A percentile compares a stretch with the other conserved stretches of the same genome.
Evolutionary conservation across 2,888 invertebrate species (phyloP).

Genomic region (Philereme vetulata): DNA sequence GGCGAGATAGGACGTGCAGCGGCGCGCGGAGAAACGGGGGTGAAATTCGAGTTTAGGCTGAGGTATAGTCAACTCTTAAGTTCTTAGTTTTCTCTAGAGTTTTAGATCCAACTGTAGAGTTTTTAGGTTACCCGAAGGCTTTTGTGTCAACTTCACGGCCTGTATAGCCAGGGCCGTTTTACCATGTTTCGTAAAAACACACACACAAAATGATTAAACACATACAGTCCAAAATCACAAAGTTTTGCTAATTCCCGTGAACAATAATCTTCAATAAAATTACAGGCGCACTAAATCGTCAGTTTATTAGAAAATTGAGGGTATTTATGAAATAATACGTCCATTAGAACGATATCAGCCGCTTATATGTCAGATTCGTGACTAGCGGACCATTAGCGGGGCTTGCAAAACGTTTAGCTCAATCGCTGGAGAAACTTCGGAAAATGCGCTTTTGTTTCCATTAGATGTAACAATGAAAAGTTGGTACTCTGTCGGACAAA

Average conservation of each 20-base stretch:
- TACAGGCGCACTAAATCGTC: constrained; percentile 25
- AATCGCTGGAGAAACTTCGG: constrained; percentile 50
- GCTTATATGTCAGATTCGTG: constrained; percentile 57
- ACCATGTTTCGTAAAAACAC: too few relatives aligned
- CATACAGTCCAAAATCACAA: neutral
- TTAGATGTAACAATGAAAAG: constrained; percentile 33
- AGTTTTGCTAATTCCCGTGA: neutral
- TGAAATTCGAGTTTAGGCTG: too few relatives aligned
- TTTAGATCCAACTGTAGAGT: too few relatives aligned
- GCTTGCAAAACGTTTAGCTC: constrained; percentile 58
- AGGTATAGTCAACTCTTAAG: too few relatives aligned
- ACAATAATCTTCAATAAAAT: constrained; percentile 23
- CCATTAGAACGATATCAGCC: constrained; percentile 50
- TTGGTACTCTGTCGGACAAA: neutral
- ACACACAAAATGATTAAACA: too few relatives aligned
- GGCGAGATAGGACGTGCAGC: too few relatives aligned
- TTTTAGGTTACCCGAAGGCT: too few relatives aligned
- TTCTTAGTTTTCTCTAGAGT: too few relatives aligned
- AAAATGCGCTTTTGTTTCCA: constrained; percentile 46
- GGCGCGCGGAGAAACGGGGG: too few relatives aligned
- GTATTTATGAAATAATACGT: constrained; percentile 54
- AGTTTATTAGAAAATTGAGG: constrained; percentile 42
- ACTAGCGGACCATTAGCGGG: constrained; percentile 50
- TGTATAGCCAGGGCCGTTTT: too few relatives aligned
- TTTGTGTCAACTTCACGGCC: too few relatives aligned